A percentile compares a stretch with the other conserved stretches of the same genome.
Conservation (phyloP, 1,140 invertebrate genomes). For the Ridgeia piscesae region DNA sequence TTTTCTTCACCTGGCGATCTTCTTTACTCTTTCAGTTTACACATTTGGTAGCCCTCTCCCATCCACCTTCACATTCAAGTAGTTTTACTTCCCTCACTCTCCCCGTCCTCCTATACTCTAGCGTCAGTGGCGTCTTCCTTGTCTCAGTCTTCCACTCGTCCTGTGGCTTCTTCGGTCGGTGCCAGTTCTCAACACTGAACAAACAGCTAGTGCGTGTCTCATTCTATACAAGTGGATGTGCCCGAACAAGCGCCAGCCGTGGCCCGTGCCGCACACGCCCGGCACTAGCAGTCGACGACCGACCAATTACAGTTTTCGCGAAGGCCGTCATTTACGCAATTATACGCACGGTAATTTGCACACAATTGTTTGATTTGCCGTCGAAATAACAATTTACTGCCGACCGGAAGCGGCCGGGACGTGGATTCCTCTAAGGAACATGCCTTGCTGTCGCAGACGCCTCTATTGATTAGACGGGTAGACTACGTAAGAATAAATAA, state of each 20-base stretch:
- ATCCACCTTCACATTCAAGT: too few relatives aligned
- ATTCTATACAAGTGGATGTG: neutral
- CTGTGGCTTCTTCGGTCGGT: too few relatives aligned
- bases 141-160: too few relatives aligned
- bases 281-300: too few relatives aligned
- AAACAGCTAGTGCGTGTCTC: too few relatives aligned
- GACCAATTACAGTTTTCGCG: neutral
- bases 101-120: too few relatives aligned
- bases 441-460: neutral
- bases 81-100: too few relatives aligned
- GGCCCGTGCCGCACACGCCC: neutral
- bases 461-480: neutral
- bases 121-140: too few relatives aligned
- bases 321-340: neutral
- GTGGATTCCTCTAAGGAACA: neutral
- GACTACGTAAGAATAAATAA: neutral
- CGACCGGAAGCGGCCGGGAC: neutral
- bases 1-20: too few relatives aligned
- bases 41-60: too few relatives aligned
- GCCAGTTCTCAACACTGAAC: too few relatives aligned
- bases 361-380: neutral
- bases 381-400: constrained; percentile 1
- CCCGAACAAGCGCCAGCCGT: neutral
- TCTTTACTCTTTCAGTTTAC: too few relatives aligned
- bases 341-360: neutral